These are phyloP conservation scores for Pteria penguin DNA, from an alignment of 2,888 invertebrate genomes.

Conservation along the genomic window DNA sequence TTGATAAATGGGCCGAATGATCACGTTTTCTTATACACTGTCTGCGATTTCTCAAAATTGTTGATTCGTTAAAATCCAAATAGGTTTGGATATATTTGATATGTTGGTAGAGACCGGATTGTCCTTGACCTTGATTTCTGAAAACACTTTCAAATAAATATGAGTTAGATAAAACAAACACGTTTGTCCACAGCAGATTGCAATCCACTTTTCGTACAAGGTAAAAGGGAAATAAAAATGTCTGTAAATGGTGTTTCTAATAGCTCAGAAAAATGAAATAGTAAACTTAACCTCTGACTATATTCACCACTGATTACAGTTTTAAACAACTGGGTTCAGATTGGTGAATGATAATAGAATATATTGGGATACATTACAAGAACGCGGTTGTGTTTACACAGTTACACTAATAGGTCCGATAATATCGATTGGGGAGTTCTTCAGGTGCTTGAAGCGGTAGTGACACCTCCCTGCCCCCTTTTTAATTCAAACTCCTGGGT, in stretches of 20 bases:
- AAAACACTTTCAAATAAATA: background rate
- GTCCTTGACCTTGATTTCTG: conserved; percentile 24
- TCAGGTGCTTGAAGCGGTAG: no score
- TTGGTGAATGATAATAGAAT: no score
- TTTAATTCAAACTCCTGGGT: no score
- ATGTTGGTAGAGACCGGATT: conserved; percentile 38
- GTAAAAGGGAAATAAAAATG: conserved; percentile 13
- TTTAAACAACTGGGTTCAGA: no score
- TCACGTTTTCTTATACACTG: background rate
- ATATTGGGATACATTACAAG: no score
- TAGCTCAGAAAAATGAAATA: no score
- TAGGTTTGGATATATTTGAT: background rate
- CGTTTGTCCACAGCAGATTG: conserved; percentile 20
- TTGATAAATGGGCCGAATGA: background rate
- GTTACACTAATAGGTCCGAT: no score
- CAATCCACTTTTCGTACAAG: background rate
- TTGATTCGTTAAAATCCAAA: background rate
- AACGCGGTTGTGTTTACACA: no score
- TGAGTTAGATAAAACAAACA: background rate
- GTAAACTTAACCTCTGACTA: no score
- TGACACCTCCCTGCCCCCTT: no score
- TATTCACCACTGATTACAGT: no score
- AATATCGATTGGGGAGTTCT: no score
- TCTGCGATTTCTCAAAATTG: background rate
- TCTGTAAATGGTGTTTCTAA: conserved; percentile 1